Evolutionary conservation across 2,113 vertebrate species (phyloP), one percentile per base, ranked within the genome.

Genomic region (Heterotis niloticus): DNA sequence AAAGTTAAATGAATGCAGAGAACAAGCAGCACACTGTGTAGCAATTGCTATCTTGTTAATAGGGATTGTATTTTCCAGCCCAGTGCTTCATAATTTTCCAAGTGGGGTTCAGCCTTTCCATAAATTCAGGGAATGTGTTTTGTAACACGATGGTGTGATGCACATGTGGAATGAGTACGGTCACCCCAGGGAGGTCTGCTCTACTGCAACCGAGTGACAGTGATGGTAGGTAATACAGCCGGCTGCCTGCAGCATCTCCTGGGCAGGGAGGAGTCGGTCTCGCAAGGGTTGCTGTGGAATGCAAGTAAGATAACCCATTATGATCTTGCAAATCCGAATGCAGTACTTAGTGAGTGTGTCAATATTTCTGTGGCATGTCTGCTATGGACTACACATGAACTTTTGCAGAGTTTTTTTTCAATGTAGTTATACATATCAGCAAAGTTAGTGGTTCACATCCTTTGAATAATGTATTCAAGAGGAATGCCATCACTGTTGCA

Each of bases 71-170:
- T 72, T 84, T 84, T 85, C 66, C 57, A 75, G 68, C 54, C 68
- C 34, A 80, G 20, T 77, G 76, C 68, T 75, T 76, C 64, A 28
- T 71, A 75, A 82, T 80, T 80, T 69, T 80, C 52, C 54, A 64
- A 81, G 74, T 75, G 51, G 79, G 29, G 76, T 56, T 76, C 51
- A 14, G 12, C 76, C 57, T 13, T 5, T 60, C 51, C 28, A 16
- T 78, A 51, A 54, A 76, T 76, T 71, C 24, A 28, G 10, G 57
- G 51, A 54, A 77, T 23, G n/a, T n/a, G 29, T 54, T 18, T 10
- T 68, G 51, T 57, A n/a, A 52, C 23, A 54, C 82, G 81, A 88
- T 7, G 11, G 70, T 14, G 52, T 59, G 57, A 34, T 62, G 29
- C 56, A 29, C 26, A 14, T n/a, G 10, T 23, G 13, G 57, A 10